Evolutionary conservation across 30 jellyfish, hydroid and myxozoan genomes (phyloP), one percentile per base, ranked within the genome.

Genomic region (Hydra vulgaris): DNA sequence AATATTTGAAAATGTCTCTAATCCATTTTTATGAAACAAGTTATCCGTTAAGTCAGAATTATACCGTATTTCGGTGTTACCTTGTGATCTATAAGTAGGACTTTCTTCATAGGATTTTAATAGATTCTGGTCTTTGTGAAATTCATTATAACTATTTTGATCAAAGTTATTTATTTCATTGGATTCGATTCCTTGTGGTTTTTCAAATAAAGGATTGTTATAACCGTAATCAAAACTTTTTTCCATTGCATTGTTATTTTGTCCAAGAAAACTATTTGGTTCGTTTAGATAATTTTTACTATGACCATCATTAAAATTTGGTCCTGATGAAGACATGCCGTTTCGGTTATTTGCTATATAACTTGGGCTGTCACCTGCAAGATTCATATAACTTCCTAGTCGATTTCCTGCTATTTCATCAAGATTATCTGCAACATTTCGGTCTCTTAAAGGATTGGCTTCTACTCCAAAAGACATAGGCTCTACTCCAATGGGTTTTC

Each of bases 61-160:
- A 3, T 3, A 12, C 5, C 12, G 5, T 40, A 12, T 40, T 40
- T 40, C 61, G 8, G 61, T 40, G 61, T 40, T 40, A 12, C 8
- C 61, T 3, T 12, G 61, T 40, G 61, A 40, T 3, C 61, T 40
- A 40, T 40, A 40, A 40, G 61, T 40, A 3, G 61, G 12, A 40
- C 61, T 40, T 40, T 40, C 61, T 3, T 40, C 61, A 40, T 3
- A 40, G 12, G 61, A 40, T 12, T 40, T 40, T 12, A 40, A 3
- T 3, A 40, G 12, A 12, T 40, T 40, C 12, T 5, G 66, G 8
- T 73, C 74, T 25, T 53, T 27, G 69, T 0, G 71, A 22, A 81
- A 20, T 70, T 89, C 96, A 61, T 89, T 95, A 25, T 95, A 95
- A 78, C 84, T 95, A 17, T 84, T 89, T 89, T 90, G 78, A 67